Base-by-base conservation (phyloP, 2,888 invertebrate species). In the Pseudococcus jackbeardsleyi region DNA sequence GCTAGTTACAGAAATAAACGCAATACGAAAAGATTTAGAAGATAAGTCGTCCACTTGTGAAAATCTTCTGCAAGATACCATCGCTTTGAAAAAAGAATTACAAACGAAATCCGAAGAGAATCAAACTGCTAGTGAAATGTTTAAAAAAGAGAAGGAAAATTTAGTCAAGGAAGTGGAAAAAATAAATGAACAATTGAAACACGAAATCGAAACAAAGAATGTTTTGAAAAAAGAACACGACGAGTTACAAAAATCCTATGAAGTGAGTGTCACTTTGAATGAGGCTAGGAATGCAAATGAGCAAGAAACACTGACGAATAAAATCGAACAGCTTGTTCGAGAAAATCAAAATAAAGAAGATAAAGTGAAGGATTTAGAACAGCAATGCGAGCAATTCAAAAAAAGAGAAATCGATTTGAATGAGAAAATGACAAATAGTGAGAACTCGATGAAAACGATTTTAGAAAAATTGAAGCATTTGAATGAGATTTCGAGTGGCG, bases 381-480 rank as follows among this genome's bases (percentile, higher is more conserved):
- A 39, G 79, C 89, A 89, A 87, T 88, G 89, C 26, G 59, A 88
- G 86, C 89, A 89, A 39, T 85, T 89, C 17, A 88, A 90, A 39
- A 87, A 85, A 89, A 88, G 89, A 88, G 86, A 89, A 84, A 85
- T 89, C 68, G 89, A 89, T 33, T 88, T 89, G 46, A 89, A 89
- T 33, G 89, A 89, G 22, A 50, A 89, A 88, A 22, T 89, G 42
- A 15, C 64, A 11, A 48, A 46, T 64, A 33, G 50, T 22, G 84
- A 88, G 42, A 89, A 90, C 88, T 79, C 89, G n/a, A 68, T 89
- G 15, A 88, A 89, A 82, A 89, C 89, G 82, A 89, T 89, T 39
- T 87, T 89, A 72, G 89, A 89, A 84, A 89, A 90, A 64, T 88
- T 90, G 8, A 89, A 89, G 22, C 84, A 88, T 17, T 79, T 90